A percentile compares a stretch with the other conserved stretches of the same genome.
Evolutionary conservation across 2,797 vertebrate genomes (phyloP).

Genomic region (Clarias pachynema): DNA sequence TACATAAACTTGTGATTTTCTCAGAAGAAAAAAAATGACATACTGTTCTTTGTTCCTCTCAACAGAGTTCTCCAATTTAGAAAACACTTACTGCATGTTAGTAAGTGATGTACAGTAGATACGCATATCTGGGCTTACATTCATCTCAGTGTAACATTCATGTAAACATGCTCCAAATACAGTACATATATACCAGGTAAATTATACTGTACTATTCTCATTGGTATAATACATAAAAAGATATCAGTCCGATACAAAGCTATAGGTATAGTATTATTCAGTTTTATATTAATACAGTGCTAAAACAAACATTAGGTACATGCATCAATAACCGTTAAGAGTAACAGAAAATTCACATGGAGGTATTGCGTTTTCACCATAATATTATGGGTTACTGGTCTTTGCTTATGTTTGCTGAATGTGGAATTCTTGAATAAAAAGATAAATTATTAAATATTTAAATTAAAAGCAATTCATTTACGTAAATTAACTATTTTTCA

Average conservation of each 20-base stretch:
- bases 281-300: not conserved
- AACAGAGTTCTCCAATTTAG: not conserved
- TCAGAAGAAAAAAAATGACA: not conserved
- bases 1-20: not conserved
- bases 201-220: conserved; percentile 8
- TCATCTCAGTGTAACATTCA: conserved; percentile 1
- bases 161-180: conserved; percentile 35
- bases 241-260: not conserved
- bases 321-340: not conserved
- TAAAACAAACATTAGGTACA: not conserved
- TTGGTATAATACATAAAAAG: not conserved
- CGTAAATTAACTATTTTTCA: not conserved
- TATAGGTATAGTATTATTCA: not conserved
- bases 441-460: conserved; percentile 30
- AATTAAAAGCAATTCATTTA: not conserved
- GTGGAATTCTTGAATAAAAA: conserved; percentile 5
- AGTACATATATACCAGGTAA: conserved; percentile 3
- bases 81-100: not conserved
- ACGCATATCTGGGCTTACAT: not conserved
- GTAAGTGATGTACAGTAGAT: conserved; percentile 25
- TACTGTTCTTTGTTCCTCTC: not conserved
- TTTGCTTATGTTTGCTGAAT: not conserved
- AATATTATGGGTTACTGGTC: conserved; percentile 7
- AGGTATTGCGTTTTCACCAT: not conserved
- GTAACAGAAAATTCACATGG: not conserved